phyloP scores from a whole-genome alignment of 30 jellyfish, hydroid and myxozoan species.

The Aurelia aurita complex sp. Pacific region DNA sequence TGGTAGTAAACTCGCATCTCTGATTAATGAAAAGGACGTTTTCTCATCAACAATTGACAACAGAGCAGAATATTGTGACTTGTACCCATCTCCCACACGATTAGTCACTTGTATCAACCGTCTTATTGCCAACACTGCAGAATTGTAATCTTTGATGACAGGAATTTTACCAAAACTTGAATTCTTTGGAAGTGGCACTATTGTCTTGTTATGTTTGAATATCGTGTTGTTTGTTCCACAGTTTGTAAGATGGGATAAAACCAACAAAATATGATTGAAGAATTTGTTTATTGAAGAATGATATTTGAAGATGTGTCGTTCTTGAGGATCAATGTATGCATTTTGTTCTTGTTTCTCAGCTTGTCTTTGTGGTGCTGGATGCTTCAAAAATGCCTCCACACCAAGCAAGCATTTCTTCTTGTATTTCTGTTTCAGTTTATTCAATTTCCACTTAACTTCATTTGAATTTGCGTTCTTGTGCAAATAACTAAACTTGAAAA shows the following conservation, averaged over 20 bases:
- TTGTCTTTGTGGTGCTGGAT: not conserved
- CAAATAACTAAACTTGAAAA: conserved; percentile 6
- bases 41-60: conserved; percentile 25
- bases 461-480: not conserved
- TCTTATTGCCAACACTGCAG: conserved; percentile 34
- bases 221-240: conserved; percentile 49
- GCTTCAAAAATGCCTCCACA: not conserved
- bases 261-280: conserved; percentile 35
- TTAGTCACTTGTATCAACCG: conserved; percentile 16
- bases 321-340: conserved; percentile 44
- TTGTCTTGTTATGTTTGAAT: not conserved
- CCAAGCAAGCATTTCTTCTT: not conserved
- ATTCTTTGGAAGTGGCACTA: not conserved
- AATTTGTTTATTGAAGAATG: conserved; percentile 30
- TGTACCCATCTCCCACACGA: not conserved
- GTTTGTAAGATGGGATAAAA: conserved; percentile 32
- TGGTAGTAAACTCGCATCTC: not conserved
- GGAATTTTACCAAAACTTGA: conserved; percentile 5
- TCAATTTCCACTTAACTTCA: not conserved
- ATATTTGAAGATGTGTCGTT: conserved; percentile 12
- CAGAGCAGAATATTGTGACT: conserved; percentile 32
- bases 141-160: conserved; percentile 5
- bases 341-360: not conserved
- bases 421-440: no score
- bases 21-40: conserved; percentile 13